phyloP scores from a whole-genome alignment of 2,113 vertebrate species.

The Leiothrix lutea region DNA sequence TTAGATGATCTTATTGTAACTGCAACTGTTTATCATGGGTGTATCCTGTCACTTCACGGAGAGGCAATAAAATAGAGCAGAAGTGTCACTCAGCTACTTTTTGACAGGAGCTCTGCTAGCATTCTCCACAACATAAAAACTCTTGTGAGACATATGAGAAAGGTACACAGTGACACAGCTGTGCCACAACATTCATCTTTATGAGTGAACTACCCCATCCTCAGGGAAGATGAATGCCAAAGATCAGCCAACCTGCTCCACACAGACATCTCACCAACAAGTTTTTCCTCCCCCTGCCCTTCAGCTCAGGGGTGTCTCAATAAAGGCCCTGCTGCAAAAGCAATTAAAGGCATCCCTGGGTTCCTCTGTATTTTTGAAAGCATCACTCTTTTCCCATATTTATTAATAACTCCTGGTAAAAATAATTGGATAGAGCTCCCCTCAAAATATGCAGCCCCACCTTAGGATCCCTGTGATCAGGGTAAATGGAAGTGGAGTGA shows the following conservation, averaged over 20 bases:
- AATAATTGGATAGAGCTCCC: not conserved
- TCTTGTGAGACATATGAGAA: slow-evolving; percentile 16
- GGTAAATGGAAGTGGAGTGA: not conserved
- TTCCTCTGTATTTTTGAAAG: not conserved
- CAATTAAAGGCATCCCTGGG: not conserved
- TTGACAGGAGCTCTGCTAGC: slow-evolving; percentile 32
- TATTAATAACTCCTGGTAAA: not conserved
- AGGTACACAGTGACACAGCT: not conserved
- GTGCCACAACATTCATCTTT: slow-evolving; percentile 59
- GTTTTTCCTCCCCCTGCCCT: slow-evolving; percentile 28
- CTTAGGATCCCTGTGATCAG: not conserved
- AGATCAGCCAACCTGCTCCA: slow-evolving; percentile 1
- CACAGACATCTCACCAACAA: not conserved
- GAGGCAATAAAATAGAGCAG: slow-evolving; percentile 43
- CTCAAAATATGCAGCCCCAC: not conserved
- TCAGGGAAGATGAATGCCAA: slow-evolving; percentile 50
- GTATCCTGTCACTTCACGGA: slow-evolving; percentile 24
- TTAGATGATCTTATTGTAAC: slow-evolving; percentile 39
- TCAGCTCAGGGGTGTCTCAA: not conserved
- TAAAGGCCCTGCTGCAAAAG: not conserved
- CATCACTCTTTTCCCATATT: not conserved
- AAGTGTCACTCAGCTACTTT: not conserved
- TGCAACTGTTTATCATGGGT: slow-evolving; percentile 33
- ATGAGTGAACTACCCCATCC: slow-evolving; percentile 48
- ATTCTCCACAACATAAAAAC: not conserved